Evolutionary conservation across 1,140 invertebrate genomes (phyloP).

Genomic region (Chrysoperla carnea): DNA sequence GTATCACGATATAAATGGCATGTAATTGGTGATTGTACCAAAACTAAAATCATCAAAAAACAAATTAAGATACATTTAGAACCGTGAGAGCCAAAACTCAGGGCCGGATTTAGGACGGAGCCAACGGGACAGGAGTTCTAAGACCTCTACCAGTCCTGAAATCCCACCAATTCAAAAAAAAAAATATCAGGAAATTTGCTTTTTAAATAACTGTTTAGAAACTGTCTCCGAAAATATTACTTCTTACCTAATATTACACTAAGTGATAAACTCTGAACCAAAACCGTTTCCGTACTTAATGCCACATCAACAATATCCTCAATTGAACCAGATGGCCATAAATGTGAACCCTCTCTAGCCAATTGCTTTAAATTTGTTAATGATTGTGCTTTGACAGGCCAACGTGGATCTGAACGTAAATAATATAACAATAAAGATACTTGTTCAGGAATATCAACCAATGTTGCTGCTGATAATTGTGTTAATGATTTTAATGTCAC

Average conservation of each 20-base stretch:
- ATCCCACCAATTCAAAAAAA: no score
- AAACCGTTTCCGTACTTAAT: slow-evolving; percentile 11
- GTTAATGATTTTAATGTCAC: slow-evolving; percentile 78
- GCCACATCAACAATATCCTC: slow-evolving; percentile 18
- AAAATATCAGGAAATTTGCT: no score
- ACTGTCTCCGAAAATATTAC: no score
- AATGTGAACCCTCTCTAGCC: slow-evolving; percentile 57
- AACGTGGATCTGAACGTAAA: slow-evolving; percentile 41
- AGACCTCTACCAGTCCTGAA: no score
- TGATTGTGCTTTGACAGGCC: slow-evolving; percentile 53
- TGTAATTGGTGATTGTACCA: slow-evolving; percentile 33
- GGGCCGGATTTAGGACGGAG: no score
- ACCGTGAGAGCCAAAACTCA: no score
- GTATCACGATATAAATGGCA: slow-evolving; percentile 29
- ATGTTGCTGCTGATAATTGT: slow-evolving; percentile 68
- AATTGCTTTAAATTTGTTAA: slow-evolving; percentile 57
- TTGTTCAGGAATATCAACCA: slow-evolving; percentile 80
- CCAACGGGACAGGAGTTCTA: no score
- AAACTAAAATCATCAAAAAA: slow-evolving; percentile 31
- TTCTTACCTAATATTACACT: slow-evolving; percentile 6
- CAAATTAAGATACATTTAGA: no score
- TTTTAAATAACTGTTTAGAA: no score
- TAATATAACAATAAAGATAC: slow-evolving; percentile 38
- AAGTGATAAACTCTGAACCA: slow-evolving; percentile 20
- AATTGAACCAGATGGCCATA: slow-evolving; percentile 55